Evolutionary conservation across 2,888 invertebrate species (phyloP).

Genomic region (Synergus umbraculus): DNA sequence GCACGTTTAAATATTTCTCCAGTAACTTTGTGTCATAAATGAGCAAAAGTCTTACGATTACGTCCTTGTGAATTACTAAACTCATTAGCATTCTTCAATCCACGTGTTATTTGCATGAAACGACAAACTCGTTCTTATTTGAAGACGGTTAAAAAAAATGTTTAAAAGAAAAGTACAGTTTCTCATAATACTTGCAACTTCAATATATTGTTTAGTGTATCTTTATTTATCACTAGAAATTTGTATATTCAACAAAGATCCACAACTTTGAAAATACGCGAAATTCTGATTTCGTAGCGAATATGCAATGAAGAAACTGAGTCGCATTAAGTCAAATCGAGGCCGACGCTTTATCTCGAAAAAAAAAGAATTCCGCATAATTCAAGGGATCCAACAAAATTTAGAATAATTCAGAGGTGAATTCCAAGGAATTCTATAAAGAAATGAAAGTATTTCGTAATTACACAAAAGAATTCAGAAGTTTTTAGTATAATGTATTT

Average conservation of each 20-base stretch:
- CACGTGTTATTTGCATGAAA: background rate
- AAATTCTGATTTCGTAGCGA: background rate
- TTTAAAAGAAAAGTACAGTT: background rate
- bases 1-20: background rate
- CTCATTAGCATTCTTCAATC: background rate
- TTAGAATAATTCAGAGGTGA: too few relatives aligned
- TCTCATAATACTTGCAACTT: background rate
- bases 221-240: background rate
- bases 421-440: too few relatives aligned
- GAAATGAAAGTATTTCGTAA: too few relatives aligned
- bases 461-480: too few relatives aligned
- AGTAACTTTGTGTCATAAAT: background rate
- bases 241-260: background rate
- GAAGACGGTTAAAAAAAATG: background rate
- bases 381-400: too few relatives aligned
- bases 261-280: background rate
- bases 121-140: background rate
- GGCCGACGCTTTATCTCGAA: too few relatives aligned
- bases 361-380: too few relatives aligned
- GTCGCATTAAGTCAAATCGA: too few relatives aligned
- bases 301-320: background rate
- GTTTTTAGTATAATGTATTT: constrained; percentile 1
- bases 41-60: background rate
- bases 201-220: background rate
- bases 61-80: background rate